phyloP scores from a whole-genome alignment of 2,888 invertebrate genomes.

The Dinocampus coccinellae region DNA sequence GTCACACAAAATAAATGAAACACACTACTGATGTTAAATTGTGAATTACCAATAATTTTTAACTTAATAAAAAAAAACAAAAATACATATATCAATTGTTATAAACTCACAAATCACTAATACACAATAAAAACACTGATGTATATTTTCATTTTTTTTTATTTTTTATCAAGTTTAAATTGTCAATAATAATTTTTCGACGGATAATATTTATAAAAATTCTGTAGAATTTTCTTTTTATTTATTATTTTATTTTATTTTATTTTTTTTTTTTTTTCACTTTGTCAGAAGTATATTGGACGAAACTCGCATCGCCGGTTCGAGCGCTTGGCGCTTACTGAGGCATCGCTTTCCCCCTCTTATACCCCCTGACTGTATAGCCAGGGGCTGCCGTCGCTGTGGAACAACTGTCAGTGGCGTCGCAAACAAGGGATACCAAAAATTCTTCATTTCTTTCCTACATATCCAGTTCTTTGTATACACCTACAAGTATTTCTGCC shows the following conservation, averaged over 20 bases:
- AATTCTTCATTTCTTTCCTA: conserved; percentile 7
- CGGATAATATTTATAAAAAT: background rate
- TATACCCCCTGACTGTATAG: background rate
- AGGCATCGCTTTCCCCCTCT: conserved; percentile 50
- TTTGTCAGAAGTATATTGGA: conserved; percentile 24
- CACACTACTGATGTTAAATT: no score
- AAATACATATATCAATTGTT: no score
- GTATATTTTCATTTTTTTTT: no score
- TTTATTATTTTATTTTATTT: no score
- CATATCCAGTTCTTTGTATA: background rate
- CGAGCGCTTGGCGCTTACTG: conserved; percentile 59
- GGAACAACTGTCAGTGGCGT: conserved; percentile 35
- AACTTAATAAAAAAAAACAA: no score
- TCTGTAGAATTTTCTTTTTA: background rate
- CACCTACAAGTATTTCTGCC: background rate
- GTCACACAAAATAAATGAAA: no score
- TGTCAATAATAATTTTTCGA: no score
- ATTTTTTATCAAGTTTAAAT: no score
- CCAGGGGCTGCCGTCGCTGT: conserved; percentile 33
- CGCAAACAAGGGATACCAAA: conserved; percentile 1
- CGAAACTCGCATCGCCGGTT: conserved; percentile 48
- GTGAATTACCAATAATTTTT: no score
- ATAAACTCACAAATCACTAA: no score
- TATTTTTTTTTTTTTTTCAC: conserved; percentile 4
- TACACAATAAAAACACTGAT: no score